Evolutionary conservation across 2,888 invertebrate genomes (phyloP), one percentile per base, ranked within the genome.

Genomic region (Chrysolina oricalcia): DNA sequence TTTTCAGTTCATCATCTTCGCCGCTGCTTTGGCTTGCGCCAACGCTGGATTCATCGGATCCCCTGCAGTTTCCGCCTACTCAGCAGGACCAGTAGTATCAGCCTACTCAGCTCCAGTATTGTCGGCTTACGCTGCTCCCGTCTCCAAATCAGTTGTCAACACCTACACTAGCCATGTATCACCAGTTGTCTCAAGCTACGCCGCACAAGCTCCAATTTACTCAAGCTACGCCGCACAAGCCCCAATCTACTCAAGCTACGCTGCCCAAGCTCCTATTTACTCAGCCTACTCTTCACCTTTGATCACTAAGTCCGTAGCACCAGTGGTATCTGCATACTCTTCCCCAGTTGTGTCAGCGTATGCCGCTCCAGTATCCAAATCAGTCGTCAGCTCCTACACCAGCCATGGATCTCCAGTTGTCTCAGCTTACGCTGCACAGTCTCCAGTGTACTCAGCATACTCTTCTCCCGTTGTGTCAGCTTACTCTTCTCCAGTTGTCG

Each of bases 11-110:
- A 85, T 92, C 81, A 87, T 91, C 72, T 87, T 93, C 85, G 89
- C 91, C 85, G 90, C 92, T 86, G 89, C 90, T 83, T 90, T 92
- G 88, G 91, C 92, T 83, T 89, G 91, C 80, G 92, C 91, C 83
- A 91, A 90, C 85, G 93, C 93, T 72, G 93, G 93, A 79, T 86
- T 90, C 82, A 86, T 92, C 21, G 73, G 78, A 66, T 83, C 86
- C 63, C 83, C 82, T 53, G 75, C 78, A 15, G 84, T 84, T 66
- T 81, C 83, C 19, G 70, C 81, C 59, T 84, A 85, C 78, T 83
- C 85, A 59, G 84, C 86, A 62, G 86, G 90, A 35, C 90, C 89
- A 78, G 84, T 86, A 76, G 82, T 85, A 21, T 76, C 80, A 17
- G 87, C 87, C 81, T 87, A 73, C 63, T 68, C 75, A 82, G 87